Conservation (phyloP, 1,140 invertebrate genomes). For the Heliconius himera region DNA sequence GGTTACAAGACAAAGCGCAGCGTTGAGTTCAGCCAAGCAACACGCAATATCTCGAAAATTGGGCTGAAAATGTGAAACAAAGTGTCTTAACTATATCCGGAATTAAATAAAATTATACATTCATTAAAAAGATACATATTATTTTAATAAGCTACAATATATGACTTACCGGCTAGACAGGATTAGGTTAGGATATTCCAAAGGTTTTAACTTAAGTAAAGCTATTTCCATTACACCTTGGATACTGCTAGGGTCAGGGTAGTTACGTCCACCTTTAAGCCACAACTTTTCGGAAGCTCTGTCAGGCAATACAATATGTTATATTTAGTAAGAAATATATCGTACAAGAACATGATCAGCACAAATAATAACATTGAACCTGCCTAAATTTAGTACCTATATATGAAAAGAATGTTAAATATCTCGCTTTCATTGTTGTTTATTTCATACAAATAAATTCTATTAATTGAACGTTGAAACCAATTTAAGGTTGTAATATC, state of each 20-base stretch:
- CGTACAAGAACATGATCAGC: background rate
- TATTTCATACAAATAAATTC: background rate
- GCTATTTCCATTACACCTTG: constrained; percentile 86
- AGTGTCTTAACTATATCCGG: too few species aligned
- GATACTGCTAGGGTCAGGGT: constrained; percentile 82
- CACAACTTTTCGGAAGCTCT: constrained; percentile 72
- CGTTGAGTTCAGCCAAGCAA: too few species aligned
- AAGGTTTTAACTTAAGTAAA: constrained; percentile 75
- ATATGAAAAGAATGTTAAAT: constrained; percentile 83
- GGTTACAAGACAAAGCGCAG: too few species aligned
- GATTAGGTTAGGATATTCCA: constrained; percentile 77
- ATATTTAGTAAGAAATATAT: constrained; percentile 9
- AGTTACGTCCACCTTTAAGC: constrained; percentile 59
- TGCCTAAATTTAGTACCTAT: constrained; percentile 84
- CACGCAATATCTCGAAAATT: too few species aligned
- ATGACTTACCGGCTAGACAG: constrained; percentile 85
- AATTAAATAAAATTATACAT: too few species aligned
- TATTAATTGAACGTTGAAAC: background rate
- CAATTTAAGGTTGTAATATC: background rate
- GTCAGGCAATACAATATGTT: constrained; percentile 5
- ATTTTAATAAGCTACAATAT: background rate
- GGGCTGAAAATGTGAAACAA: too few species aligned
- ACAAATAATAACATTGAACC: background rate
- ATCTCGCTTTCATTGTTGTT: constrained; percentile 80
- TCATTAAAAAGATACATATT: too few species aligned